These are phyloP conservation scores for Gallinago stenura DNA, from an alignment of 2,797 vertebrate genomes.

Conservation along the genomic window DNA sequence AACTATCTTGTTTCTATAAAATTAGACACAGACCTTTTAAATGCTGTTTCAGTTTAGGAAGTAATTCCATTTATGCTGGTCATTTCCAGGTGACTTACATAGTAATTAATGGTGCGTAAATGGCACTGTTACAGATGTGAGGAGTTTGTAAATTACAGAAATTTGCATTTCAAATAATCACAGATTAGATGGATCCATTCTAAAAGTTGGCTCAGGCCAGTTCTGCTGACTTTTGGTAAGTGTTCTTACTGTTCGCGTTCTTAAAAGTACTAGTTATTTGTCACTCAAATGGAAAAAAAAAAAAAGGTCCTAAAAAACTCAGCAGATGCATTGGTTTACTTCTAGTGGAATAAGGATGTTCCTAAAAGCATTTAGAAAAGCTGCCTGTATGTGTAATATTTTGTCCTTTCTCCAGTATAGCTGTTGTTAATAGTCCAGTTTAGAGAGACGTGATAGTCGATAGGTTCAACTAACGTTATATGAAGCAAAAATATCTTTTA, in stretches of 20 bases:
- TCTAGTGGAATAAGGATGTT: background rate
- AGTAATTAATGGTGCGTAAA: background rate
- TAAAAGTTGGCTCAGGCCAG: background rate
- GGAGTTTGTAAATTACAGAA: background rate
- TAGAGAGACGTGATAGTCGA: background rate
- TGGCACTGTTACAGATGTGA: background rate
- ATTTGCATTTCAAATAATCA: background rate
- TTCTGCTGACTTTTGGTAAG: accelerated
- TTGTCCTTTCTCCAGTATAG: background rate
- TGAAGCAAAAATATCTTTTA: background rate
- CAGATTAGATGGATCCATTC: accelerated
- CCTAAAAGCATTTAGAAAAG: background rate
- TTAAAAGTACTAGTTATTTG: background rate
- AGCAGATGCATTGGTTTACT: background rate
- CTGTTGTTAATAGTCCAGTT: background rate
- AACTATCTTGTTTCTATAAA: background rate
- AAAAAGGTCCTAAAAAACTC: background rate
- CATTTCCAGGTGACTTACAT: background rate
- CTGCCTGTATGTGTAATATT: background rate
- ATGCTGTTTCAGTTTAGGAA: background rate
- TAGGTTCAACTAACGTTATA: background rate
- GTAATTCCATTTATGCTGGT: background rate
- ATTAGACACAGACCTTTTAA: background rate
- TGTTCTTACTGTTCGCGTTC: background rate
- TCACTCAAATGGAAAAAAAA: background rate